Percentiles rank a stretch among this genome's conserved stretches.
Conservation (phyloP, 2,888 invertebrate species). For the Conus canariensis region DNA sequence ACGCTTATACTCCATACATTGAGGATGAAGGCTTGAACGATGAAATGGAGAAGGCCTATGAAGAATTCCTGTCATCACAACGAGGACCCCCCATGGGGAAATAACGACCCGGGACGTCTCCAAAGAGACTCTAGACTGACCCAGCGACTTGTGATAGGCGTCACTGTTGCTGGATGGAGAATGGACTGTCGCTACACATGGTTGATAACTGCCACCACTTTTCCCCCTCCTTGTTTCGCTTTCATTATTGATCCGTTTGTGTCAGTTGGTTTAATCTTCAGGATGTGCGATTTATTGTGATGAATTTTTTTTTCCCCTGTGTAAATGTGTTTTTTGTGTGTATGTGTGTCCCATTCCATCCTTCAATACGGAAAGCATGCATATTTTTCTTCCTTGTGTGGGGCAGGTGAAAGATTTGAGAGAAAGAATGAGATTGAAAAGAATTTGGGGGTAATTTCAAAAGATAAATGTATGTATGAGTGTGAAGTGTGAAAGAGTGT, state of each 20-base stretch:
- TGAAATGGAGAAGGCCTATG: constrained; percentile 68
- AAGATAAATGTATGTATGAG: no score
- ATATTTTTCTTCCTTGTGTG: background rate
- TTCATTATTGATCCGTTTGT: background rate
- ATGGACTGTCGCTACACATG: background rate
- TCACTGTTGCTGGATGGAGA: background rate
- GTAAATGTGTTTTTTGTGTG: background rate
- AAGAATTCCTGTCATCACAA: constrained; percentile 59
- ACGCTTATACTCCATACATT: background rate
- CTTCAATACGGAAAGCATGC: background rate
- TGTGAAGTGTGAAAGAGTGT: no score
- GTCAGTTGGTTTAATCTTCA: background rate
- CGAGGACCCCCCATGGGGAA: background rate
- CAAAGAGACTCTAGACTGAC: background rate
- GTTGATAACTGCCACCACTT: background rate
- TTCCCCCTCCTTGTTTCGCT: background rate
- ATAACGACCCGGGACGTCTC: background rate
- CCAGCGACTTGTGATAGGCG: background rate
- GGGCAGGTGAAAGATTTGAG: background rate
- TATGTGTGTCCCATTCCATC: background rate
- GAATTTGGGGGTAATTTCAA: no score
- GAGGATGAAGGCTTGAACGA: constrained; percentile 54
- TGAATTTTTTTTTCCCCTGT: background rate
- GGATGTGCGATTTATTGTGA: background rate
- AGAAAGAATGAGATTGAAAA: no score